A percentile compares a stretch with the other conserved stretches of the same genome.
These are phyloP conservation scores for Oostethus manadensis DNA, from an alignment of 2,113 vertebrate genomes.

Conservation along the genomic window DNA sequence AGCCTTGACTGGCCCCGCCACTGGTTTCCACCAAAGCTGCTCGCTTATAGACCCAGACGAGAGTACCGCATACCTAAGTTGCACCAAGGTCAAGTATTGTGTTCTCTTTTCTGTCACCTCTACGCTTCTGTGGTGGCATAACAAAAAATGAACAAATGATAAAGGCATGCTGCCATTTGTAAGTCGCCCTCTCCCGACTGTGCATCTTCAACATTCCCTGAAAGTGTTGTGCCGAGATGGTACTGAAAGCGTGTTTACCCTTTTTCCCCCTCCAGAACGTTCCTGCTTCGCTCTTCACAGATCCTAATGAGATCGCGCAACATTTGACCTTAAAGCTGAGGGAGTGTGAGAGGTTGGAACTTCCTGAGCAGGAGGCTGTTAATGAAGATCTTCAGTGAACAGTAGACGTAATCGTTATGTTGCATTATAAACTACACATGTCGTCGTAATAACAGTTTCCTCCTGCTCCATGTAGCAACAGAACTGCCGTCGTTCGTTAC, in stretches of 20 bases:
- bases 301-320: constrained; percentile 93
- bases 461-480: no score
- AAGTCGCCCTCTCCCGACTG: background rate
- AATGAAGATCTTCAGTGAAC: constrained; percentile 17
- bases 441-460: background rate
- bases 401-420: background rate
- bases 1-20: no score
- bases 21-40: no score
- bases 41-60: no score
- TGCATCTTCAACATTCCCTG: background rate
- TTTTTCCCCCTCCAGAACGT: constrained; percentile 74
- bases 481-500: no score
- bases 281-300: constrained; percentile 83
- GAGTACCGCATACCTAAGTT: no score
- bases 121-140: no score
- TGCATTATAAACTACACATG: constrained; percentile 10
- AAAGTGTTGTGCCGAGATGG: background rate
- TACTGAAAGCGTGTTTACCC: background rate
- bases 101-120: no score
- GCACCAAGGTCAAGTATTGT: no score
- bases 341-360: constrained; percentile 84
- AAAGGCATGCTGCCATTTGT: background rate
- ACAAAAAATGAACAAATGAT: no score
- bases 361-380: constrained; percentile 65
- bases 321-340: constrained; percentile 84